Evolutionary conservation across 1,140 invertebrate genomes (phyloP), one percentile per base, ranked within the genome.

Genomic region (Drosophila kanapiae): DNA sequence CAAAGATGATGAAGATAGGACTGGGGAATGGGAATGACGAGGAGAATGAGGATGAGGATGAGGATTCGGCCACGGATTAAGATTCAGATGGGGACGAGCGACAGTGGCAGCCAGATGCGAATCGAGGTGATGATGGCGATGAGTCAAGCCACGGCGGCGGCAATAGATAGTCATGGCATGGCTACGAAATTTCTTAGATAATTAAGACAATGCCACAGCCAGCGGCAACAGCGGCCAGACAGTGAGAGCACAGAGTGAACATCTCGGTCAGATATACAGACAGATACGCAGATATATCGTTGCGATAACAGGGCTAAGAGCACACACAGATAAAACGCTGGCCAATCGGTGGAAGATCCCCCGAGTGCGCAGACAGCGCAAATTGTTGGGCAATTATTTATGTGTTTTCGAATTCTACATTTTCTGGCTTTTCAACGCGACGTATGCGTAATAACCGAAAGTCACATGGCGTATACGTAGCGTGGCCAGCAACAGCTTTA

Each of bases 341-440:
- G 35, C 53, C 48, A 77, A 77, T 77, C 80, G 84, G 75, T 69
- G 78, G 84, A 82, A 86, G 33, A 54, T 87, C 82, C n/a, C n/a
- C n/a, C 68, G 78, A 82, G 69, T 80, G 84, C 77, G 88, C 84
- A 91, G 88, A 91, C 88, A 91, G 82, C 81, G 78, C 79, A 85
- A 91, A 91, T 91, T 91, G 88, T 82, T 82, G 76, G 75, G 48
- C 84, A 91, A 91, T 91, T 87, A 88, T 87, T 88, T 87, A 88
- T 80, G 75, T 77, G 63, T 78, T 72, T 72, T 51, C 53, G 35
- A 42, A 72, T 72, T 51, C 67, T 60, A 11, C 31, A 43, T 64
- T 29, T 56, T n/a, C n/a, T n/a, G 7, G 38, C 38, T 38, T 14
- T 38, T 13, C 38, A 6, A 40, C 49, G 14, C 29, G 27, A 40